These are phyloP conservation scores for Drosophila greeni DNA, from an alignment of 2,888 invertebrate species.

Conservation along the genomic window DNA sequence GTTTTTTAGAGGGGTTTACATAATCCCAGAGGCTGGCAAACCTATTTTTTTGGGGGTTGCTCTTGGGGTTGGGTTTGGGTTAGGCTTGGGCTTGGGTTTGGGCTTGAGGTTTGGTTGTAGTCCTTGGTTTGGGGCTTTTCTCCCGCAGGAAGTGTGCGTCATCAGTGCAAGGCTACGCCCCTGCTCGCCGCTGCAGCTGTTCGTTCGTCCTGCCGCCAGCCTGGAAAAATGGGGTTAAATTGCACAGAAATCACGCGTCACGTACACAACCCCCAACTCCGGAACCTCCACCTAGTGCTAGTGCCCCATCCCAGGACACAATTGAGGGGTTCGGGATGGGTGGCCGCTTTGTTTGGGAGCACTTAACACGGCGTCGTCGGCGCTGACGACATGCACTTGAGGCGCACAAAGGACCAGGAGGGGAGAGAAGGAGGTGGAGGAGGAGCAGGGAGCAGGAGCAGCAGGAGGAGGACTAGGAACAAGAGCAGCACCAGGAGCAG, in stretches of 20 bases:
- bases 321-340: slow-evolving; percentile 5
- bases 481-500: neutral
- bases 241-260: slow-evolving; percentile 68
- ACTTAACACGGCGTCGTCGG: slow-evolving; percentile 72
- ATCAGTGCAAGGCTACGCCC: slow-evolving; percentile 31
- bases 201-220: slow-evolving; percentile 21
- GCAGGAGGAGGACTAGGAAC: neutral
- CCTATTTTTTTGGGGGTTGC: slow-evolving; percentile 17
- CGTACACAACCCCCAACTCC: slow-evolving; percentile 16
- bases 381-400: slow-evolving; percentile 78
- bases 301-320: neutral
- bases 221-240: slow-evolving; percentile 74
- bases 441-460: neutral
- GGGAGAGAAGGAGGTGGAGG: neutral
- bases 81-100: neutral
- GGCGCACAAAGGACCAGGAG: slow-evolving; percentile 65
- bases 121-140: neutral
- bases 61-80: neutral
- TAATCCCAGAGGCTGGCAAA: neutral
- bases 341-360: slow-evolving; percentile 67
- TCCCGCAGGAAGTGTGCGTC: slow-evolving; percentile 24
- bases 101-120: too few relatives aligned
- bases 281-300: slow-evolving; percentile 2
- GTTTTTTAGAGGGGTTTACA: neutral
- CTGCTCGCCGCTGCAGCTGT: slow-evolving; percentile 42